A percentile compares a stretch with the other conserved stretches of the same genome.
phyloP scores from a whole-genome alignment of 2,888 invertebrate genomes.

The Punctoribates punctum region DNA sequence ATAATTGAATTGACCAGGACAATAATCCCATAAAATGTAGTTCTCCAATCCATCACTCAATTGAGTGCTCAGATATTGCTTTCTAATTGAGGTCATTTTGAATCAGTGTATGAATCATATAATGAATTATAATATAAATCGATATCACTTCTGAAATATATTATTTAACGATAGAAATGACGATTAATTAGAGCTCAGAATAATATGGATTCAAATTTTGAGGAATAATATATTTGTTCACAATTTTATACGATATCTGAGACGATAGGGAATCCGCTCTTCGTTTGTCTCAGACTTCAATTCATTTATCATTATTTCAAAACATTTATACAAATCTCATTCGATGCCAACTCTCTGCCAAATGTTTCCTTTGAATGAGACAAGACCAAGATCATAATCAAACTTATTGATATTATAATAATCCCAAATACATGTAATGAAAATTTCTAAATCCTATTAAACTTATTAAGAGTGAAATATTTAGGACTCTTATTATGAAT shows the following conservation, averaged over 20 bases:
- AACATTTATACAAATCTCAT: constrained; percentile 22
- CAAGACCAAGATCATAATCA: too few relatives aligned
- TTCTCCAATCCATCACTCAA: constrained; percentile 20
- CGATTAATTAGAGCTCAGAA: too few relatives aligned
- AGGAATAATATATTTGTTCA: not conserved
- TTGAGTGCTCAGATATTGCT: not conserved
- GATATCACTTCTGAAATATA: not conserved
- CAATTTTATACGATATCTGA: not conserved
- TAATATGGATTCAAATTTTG: too few relatives aligned
- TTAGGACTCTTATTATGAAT: too few relatives aligned
- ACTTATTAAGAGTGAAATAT: too few relatives aligned
- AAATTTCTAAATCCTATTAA: too few relatives aligned
- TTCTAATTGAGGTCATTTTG: constrained; percentile 20
- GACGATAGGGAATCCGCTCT: not conserved
- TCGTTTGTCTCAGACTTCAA: not conserved
- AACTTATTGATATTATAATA: too few relatives aligned
- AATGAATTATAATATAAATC: constrained; percentile 7
- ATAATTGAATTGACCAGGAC: not conserved
- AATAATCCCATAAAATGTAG: not conserved
- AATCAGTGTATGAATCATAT: constrained; percentile 9
- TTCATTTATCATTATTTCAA: constrained; percentile 27
- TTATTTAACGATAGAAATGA: too few relatives aligned
- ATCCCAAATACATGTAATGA: too few relatives aligned
- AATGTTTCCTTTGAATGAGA: constrained; percentile 1
- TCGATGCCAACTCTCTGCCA: not conserved